Evolutionary conservation across 1,140 invertebrate genomes (phyloP).

Genomic region (Bombyx mandarina): DNA sequence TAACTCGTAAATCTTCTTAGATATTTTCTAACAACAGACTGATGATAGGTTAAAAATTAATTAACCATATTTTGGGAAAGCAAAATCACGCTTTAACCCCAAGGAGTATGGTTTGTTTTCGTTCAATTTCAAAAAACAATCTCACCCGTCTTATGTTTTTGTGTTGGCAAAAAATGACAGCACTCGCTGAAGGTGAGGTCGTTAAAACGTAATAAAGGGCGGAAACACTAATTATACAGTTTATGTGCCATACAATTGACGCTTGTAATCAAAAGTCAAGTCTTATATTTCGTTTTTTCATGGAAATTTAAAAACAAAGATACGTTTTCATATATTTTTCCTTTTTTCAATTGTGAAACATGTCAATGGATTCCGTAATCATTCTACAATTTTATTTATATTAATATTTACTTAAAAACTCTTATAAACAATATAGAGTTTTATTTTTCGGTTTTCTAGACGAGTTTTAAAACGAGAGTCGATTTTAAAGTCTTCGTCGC

Average conservation of each 20-base stretch:
- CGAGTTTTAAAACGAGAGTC: background rate
- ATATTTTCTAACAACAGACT: too few relatives aligned
- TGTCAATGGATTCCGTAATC: too few relatives aligned
- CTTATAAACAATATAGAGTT: too few relatives aligned
- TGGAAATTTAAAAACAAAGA: too few relatives aligned
- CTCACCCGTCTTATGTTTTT: background rate
- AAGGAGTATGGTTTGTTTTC: background rate
- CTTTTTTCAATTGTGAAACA: too few relatives aligned
- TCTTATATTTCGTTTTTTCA: too few relatives aligned
- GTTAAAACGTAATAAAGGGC: constrained; percentile 32
- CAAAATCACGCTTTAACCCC: background rate
- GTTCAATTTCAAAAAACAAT: background rate
- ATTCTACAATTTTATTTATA: too few relatives aligned
- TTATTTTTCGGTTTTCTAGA: background rate
- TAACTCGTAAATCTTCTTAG: too few relatives aligned
- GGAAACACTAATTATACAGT: constrained; percentile 35
- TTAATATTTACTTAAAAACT: too few relatives aligned
- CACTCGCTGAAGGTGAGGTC: constrained; percentile 1
- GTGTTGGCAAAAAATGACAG: background rate
- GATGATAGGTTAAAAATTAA: too few relatives aligned
- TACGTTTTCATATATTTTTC: too few relatives aligned
- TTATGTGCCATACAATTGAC: background rate
- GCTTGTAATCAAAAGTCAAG: background rate
- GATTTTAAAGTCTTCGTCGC: background rate
- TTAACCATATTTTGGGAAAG: too few relatives aligned